phyloP scores from a whole-genome alignment of 1,140 invertebrate genomes.

The Drosophila mayri region DNA sequence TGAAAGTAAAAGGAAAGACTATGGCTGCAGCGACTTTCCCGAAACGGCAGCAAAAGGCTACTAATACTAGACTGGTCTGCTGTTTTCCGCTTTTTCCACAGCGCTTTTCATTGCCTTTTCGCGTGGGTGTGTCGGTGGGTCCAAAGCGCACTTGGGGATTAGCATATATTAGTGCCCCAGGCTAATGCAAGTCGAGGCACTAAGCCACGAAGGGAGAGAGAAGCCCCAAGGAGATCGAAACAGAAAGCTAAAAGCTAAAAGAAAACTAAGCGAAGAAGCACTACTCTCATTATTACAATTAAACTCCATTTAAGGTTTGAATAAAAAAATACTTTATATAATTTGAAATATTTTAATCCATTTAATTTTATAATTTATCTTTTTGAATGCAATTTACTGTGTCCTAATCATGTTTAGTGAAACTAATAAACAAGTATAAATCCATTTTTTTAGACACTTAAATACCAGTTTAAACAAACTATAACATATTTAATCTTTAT shows the following conservation, averaged over 20 bases:
- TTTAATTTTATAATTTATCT: too few species aligned
- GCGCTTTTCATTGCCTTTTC: slow-evolving; percentile 20
- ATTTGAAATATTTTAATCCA: neutral
- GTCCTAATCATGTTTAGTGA: neutral
- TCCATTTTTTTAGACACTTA: neutral
- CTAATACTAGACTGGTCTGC: slow-evolving; percentile 53
- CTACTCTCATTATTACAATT: slow-evolving; percentile 7
- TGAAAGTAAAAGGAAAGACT: slow-evolving; percentile 79
- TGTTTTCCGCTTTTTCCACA: slow-evolving; percentile 8
- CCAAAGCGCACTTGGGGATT: slow-evolving; percentile 57
- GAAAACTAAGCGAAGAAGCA: neutral
- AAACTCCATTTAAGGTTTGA: neutral
- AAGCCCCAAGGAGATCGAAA: slow-evolving; percentile 20
- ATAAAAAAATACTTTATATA: neutral
- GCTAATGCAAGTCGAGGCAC: slow-evolving; percentile 24
- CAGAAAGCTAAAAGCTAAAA: slow-evolving; percentile 18
- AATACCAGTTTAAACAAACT: neutral
- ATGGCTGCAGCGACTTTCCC: slow-evolving; percentile 64
- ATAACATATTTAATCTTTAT: neutral
- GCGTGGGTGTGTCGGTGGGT: slow-evolving; percentile 67
- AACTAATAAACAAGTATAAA: neutral
- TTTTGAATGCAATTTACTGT: too few species aligned
- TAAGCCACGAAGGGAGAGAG: slow-evolving; percentile 28
- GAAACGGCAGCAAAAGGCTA: slow-evolving; percentile 56
- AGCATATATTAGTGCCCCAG: slow-evolving; percentile 58